Evolutionary conservation across 2,113 vertebrate genomes (phyloP).

Genomic region (Aegithalos caudatus): DNA sequence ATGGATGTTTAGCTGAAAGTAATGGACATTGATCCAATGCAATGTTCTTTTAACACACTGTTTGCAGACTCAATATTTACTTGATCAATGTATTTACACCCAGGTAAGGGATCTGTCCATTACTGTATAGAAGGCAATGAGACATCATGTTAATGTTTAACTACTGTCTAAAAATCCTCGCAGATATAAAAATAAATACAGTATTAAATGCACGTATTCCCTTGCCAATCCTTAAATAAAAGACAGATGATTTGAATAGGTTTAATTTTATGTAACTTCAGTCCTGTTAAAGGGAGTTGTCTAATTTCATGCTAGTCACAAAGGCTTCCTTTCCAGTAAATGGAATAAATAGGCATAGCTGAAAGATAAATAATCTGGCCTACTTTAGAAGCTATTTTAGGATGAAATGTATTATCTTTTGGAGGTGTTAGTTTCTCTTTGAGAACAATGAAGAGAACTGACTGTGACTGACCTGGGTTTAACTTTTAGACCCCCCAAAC

Average conservation of each 20-base stretch:
- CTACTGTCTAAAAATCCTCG: background rate
- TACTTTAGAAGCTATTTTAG: constrained; percentile 59
- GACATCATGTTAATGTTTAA: background rate
- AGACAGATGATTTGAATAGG: background rate
- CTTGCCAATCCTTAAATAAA: background rate
- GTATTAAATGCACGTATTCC: background rate
- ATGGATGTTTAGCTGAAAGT: background rate
- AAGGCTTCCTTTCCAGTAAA: constrained; percentile 26
- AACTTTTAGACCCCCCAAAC: background rate
- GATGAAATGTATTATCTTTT: background rate
- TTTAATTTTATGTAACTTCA: constrained; percentile 13
- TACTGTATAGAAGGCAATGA: background rate
- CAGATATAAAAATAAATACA: background rate
- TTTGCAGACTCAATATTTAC: background rate
- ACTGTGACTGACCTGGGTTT: background rate
- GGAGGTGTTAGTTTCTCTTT: constrained; percentile 21
- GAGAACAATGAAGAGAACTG: background rate
- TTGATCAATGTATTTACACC: background rate
- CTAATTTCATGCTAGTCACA: constrained; percentile 52
- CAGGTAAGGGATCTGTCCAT: background rate
- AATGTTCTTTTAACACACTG: background rate
- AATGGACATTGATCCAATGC: background rate
- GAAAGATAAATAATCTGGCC: constrained; percentile 63
- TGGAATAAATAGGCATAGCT: constrained; percentile 41
- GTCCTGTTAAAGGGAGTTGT: constrained; percentile 1